phyloP scores from a whole-genome alignment of 2,888 invertebrate genomes.

The Drosophila anomalata region DNA sequence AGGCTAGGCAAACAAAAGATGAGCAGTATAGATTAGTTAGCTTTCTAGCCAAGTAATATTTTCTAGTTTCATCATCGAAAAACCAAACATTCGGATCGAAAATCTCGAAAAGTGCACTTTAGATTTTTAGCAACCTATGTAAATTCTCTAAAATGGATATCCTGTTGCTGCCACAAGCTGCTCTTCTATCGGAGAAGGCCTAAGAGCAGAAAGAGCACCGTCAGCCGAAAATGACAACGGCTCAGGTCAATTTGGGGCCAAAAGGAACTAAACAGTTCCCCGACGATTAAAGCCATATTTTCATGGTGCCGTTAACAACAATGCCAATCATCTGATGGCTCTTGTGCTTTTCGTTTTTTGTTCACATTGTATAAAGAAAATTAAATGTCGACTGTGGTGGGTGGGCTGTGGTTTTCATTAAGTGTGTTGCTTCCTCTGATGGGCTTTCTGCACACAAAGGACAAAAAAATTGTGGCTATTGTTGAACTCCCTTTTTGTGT shows the following conservation, averaged over 20 bases:
- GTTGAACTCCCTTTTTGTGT: slow-evolving; percentile 16
- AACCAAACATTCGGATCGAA: neutral
- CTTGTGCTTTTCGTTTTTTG: neutral
- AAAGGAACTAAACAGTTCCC: slow-evolving; percentile 5
- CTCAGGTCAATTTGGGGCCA: slow-evolving; percentile 6
- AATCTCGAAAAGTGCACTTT: neutral
- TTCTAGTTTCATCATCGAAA: neutral
- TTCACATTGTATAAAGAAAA: slow-evolving; percentile 23
- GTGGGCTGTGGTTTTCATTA: slow-evolving; percentile 22
- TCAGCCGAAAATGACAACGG: slow-evolving; percentile 29
- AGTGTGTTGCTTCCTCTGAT: slow-evolving; percentile 23
- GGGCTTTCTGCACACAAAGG: slow-evolving; percentile 18
- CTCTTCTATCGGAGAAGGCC: neutral
- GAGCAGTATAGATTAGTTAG: neutral
- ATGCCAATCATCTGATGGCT: slow-evolving; percentile 33
- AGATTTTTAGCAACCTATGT: slow-evolving; percentile 5
- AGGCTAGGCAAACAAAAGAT: neutral
- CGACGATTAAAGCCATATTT: slow-evolving; percentile 29
- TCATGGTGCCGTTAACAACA: slow-evolving; percentile 25
- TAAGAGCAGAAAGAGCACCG: slow-evolving; percentile 3
- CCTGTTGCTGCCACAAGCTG: slow-evolving; percentile 24
- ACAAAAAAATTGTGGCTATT: slow-evolving; percentile 10
- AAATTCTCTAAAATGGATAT: neutral
- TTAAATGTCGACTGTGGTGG: slow-evolving; percentile 28
- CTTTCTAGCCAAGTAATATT: neutral